These are phyloP conservation scores for Zhuqinia jingwanae DNA, from an alignment of 2,888 invertebrate species.

Conservation along the genomic window DNA sequence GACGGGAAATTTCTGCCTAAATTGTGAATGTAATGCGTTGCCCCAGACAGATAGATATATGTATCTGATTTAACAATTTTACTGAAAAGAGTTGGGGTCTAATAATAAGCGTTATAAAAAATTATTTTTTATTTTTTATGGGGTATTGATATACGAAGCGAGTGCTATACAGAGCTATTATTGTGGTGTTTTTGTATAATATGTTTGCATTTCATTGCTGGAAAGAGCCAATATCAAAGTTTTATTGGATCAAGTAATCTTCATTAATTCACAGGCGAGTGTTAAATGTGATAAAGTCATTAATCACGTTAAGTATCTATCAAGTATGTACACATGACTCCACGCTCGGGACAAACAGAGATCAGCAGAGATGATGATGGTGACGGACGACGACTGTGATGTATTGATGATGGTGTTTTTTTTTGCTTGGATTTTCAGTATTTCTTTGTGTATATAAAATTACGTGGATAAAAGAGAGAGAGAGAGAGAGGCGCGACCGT, in stretches of 20 bases:
- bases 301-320: conserved; percentile 76
- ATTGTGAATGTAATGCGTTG: too few relatives aligned
- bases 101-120: too few relatives aligned
- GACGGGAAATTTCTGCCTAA: too few relatives aligned
- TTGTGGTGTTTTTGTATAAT: neutral
- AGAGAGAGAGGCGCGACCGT: conserved; percentile 54
- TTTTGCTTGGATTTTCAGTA: conserved; percentile 34
- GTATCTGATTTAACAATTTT: too few relatives aligned
- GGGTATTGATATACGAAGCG: too few relatives aligned
- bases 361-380: too few relatives aligned
- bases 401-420: conserved; percentile 50
- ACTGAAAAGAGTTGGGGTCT: too few relatives aligned
- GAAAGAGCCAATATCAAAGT: neutral
- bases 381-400: neutral
- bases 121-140: too few relatives aligned
- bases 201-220: neutral
- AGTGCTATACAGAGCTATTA: too few relatives aligned
- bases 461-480: too few relatives aligned
- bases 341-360: neutral
- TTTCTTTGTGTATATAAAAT: conserved; percentile 22
- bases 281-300: conserved; percentile 79
- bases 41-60: too few relatives aligned
- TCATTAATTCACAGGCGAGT: conserved; percentile 71
- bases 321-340: conserved; percentile 65
- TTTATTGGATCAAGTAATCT: conserved; percentile 65